Percentiles rank a stretch among this genome's conserved stretches.
Evolutionary conservation across 2,888 invertebrate genomes (phyloP).

Genomic region (Lasioglossum marginatum): DNA sequence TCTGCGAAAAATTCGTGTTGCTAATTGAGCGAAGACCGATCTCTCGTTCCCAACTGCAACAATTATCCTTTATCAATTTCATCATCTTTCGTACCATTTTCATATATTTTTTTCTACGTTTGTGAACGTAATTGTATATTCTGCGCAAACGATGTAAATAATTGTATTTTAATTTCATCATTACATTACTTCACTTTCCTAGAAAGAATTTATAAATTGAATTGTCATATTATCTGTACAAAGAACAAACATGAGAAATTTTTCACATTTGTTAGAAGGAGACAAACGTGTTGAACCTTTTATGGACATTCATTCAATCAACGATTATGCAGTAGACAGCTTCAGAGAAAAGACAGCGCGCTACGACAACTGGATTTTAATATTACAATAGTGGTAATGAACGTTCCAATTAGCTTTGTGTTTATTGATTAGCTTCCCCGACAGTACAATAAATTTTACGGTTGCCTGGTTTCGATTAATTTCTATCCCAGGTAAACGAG

Average conservation of each 20-base stretch:
- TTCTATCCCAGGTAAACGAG: background rate
- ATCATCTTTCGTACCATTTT: background rate
- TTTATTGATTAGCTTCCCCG: background rate
- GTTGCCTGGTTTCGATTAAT: background rate
- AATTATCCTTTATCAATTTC: background rate
- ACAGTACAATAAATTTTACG: background rate
- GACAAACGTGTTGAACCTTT: background rate
- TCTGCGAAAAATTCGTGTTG: background rate
- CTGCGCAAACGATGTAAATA: background rate
- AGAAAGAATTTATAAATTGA: background rate
- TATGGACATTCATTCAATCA: background rate
- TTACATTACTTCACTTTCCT: background rate
- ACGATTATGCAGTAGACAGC: background rate
- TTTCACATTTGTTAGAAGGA: background rate
- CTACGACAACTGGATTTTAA: background rate
- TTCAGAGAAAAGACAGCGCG: background rate
- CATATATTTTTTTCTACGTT: background rate
- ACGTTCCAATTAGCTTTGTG: background rate
- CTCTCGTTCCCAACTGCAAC: background rate
- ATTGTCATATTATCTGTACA: background rate
- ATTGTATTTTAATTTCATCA: background rate
- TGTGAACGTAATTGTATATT: no score
- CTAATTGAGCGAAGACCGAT: constrained; percentile 12
- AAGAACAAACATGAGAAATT: background rate
- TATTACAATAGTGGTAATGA: background rate